phyloP scores from a whole-genome alignment of 2,113 vertebrate species.

The Benitochromis conjunctus region DNA sequence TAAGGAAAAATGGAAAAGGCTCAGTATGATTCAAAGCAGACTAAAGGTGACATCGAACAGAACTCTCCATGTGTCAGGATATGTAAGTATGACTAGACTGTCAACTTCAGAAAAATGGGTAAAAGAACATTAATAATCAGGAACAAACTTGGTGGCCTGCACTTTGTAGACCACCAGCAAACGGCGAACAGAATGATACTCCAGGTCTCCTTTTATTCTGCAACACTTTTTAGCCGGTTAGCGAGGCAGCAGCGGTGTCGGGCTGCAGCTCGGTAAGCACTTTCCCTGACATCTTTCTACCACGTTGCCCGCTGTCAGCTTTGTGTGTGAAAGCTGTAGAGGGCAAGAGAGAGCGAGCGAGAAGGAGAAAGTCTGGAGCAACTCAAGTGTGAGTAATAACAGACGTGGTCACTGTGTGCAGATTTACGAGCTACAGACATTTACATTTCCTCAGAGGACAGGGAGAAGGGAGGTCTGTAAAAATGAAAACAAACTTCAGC shows the following conservation, averaged over 20 bases:
- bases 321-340: neutral
- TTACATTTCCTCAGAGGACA: slow-evolving; percentile 7
- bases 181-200: neutral
- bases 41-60: neutral
- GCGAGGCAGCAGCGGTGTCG: neutral
- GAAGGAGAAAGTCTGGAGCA: slow-evolving; percentile 19
- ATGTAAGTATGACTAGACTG: neutral
- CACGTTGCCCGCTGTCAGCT: slow-evolving; percentile 13
- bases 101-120: neutral
- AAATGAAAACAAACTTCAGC: neutral
- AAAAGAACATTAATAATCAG: neutral
- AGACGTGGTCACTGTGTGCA: neutral
- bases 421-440: slow-evolving; percentile 7
- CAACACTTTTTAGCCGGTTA: slow-evolving; percentile 11
- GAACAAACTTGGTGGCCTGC: neutral
- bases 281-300: slow-evolving; percentile 20
- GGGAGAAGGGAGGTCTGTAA: neutral
- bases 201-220: neutral
- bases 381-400: slow-evolving; percentile 43
- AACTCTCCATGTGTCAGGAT: neutral
- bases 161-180: neutral
- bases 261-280: slow-evolving; percentile 5
- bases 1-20: neutral
- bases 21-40: neutral
- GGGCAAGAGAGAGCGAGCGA: neutral